phyloP scores from a whole-genome alignment of 2,797 vertebrate species.

The Gadopsis bispinosus region DNA sequence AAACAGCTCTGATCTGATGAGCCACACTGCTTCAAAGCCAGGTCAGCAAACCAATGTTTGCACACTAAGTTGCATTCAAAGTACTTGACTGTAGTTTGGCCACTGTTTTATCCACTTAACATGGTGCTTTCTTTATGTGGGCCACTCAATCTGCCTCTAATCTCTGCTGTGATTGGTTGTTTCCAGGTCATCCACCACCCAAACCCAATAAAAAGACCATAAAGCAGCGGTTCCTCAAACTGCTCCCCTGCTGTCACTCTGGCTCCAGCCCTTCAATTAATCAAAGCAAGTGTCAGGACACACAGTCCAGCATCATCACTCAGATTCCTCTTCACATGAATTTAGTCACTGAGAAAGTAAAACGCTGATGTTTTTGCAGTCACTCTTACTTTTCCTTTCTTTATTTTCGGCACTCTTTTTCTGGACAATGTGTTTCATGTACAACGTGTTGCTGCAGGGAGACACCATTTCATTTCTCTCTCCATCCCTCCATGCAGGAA shows the following conservation, averaged over 20 bases:
- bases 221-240: slow-evolving; percentile 98
- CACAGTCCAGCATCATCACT: background rate
- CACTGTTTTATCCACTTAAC: background rate
- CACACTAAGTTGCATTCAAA: background rate
- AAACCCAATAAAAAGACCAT: slow-evolving; percentile 94
- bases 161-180: slow-evolving; percentile 83
- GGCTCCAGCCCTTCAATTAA: slow-evolving; percentile 90
- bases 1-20: slow-evolving; percentile 13
- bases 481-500: slow-evolving; percentile 83
- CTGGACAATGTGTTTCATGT: background rate
- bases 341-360: background rate
- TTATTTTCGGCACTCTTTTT: background rate
- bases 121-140: slow-evolving; percentile 8
- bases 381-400: background rate
- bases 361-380: background rate
- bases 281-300: slow-evolving; percentile 90
- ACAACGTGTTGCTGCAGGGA: background rate
- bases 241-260: slow-evolving; percentile 94
- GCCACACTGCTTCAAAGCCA: slow-evolving; percentile 48
- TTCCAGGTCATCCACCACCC: slow-evolving; percentile 91
- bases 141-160: slow-evolving; percentile 41
- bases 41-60: slow-evolving; percentile 48
- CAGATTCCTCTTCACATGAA: background rate
- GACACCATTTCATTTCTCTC: background rate
- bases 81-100: slow-evolving; percentile 18